Conservation (phyloP, 2,113 vertebrate species). For the Lichenostomus cassidix region DNA sequence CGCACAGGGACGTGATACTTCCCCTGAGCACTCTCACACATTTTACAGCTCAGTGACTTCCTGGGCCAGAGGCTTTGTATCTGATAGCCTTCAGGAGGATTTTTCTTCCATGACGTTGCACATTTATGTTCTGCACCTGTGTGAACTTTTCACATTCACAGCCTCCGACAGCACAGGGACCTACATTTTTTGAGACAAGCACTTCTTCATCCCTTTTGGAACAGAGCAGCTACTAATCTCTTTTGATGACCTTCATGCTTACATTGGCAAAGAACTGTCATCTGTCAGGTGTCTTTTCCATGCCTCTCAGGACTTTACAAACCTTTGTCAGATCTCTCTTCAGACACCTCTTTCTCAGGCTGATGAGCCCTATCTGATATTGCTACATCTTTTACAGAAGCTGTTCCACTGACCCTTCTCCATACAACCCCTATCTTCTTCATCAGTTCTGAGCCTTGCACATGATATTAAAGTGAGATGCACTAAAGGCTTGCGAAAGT, state of each 20-base stretch:
- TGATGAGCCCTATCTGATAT: neutral
- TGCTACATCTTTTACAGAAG: neutral
- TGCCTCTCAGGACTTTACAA: neutral
- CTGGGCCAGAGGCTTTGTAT: neutral
- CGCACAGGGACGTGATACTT: neutral
- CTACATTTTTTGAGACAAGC: neutral
- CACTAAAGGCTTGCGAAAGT: neutral
- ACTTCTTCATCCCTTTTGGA: neutral
- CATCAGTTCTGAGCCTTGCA: neutral
- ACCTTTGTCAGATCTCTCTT: neutral
- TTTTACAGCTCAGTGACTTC: slow-evolving; percentile 19
- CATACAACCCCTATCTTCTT: neutral
- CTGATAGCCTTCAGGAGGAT: neutral
- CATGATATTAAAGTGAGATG: neutral
- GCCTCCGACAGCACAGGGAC: neutral
- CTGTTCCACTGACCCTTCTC: neutral
- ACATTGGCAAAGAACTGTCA: neutral
- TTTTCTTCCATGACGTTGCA: neutral
- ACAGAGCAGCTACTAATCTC: neutral
- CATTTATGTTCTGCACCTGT: neutral
- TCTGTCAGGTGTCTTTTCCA: neutral
- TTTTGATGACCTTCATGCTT: neutral
- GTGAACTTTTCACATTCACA: neutral
- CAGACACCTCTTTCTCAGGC: neutral
- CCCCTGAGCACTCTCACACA: neutral